Evolutionary conservation across 2,113 vertebrate species (phyloP), one percentile per base, ranked within the genome.

Genomic region (Callaeas wilsoni): DNA sequence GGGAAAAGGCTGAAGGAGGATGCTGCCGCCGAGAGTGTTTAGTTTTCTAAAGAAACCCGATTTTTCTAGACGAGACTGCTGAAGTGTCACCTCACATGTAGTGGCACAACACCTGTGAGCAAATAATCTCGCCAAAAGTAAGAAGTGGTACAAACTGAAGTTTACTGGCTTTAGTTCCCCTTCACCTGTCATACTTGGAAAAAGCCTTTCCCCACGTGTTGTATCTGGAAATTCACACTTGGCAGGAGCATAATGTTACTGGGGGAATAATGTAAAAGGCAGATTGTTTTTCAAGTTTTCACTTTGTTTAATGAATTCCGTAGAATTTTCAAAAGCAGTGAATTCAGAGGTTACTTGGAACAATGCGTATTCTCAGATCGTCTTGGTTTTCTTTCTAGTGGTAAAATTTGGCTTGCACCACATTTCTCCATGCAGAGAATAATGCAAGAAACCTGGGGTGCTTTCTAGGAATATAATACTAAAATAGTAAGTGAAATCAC

Each of bases 141-240:
- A 1, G 5, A 41, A 46, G 30, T 27, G 16, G 18, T 30, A 6
- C 33, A 29, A 29, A 11, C 23, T 25, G n/a, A 8, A 13, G 0
- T 22, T 67, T 16, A 16, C 6, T 46, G 12, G 3, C 9, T 39
- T 53, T 63, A 33, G 30, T 44, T 78, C 23, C 13, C 10, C 9
- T 44, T 62, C 39, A 27, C 6, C 5, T 69, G 16, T 33, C 9
- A 4, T 4, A 7, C 10, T 62, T 27, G 14, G 6, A 27, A 30
- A 50, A 57, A 8, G 5, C 3, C 16, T 4, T 7, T 67, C 1
- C 15, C 4, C 3, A 3, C 1, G 0, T 22, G 5, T 44, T 44
- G 10, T 6, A 12, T 10, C 9, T 42, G 25, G 23, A 57, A 68
- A 32, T 33, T 25, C 4, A 21, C 6, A 1, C 5, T 30, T 69